Evolutionary conservation across 2,888 invertebrate species (phyloP).

Genomic region (Drosophila tanythrix): DNA sequence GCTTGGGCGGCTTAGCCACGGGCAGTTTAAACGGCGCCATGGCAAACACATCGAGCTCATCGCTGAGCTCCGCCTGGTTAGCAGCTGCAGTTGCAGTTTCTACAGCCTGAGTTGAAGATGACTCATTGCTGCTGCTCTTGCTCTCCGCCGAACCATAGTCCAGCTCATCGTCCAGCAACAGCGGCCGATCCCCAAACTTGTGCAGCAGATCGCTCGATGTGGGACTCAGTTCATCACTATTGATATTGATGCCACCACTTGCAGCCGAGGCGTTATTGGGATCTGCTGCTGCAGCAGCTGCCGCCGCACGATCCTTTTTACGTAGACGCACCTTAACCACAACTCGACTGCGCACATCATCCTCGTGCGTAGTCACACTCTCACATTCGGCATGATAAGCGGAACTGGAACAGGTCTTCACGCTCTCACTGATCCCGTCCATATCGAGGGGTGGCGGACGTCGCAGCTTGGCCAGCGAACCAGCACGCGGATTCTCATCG

Average conservation of each 20-base stretch:
- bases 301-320: constrained; percentile 83
- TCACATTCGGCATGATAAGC: constrained; percentile 91
- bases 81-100: constrained; percentile 2
- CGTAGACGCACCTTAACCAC: constrained; percentile 86
- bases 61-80: constrained; percentile 80
- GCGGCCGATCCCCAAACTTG: constrained; percentile 90
- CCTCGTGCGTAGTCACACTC: constrained; percentile 88
- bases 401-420: constrained; percentile 89
- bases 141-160: constrained; percentile 87
- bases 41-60: constrained; percentile 88
- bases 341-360: constrained; percentile 86
- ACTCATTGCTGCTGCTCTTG: constrained; percentile 79
- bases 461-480: constrained; percentile 75
- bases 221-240: constrained; percentile 84
- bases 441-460: constrained; percentile 82
- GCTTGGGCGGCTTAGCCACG: constrained; percentile 72
- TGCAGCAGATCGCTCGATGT: constrained; percentile 88
- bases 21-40: constrained; percentile 88
- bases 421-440: constrained; percentile 88
- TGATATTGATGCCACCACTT: constrained; percentile 22
- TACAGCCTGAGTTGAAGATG: constrained; percentile 37
- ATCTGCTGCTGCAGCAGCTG: constrained; percentile 54
- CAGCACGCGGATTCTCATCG: constrained; percentile 83
- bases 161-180: constrained; percentile 91
- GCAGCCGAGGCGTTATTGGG: constrained; percentile 14